Conservation (phyloP, 2,797 vertebrate genomes). For the Falco columbarius region DNA sequence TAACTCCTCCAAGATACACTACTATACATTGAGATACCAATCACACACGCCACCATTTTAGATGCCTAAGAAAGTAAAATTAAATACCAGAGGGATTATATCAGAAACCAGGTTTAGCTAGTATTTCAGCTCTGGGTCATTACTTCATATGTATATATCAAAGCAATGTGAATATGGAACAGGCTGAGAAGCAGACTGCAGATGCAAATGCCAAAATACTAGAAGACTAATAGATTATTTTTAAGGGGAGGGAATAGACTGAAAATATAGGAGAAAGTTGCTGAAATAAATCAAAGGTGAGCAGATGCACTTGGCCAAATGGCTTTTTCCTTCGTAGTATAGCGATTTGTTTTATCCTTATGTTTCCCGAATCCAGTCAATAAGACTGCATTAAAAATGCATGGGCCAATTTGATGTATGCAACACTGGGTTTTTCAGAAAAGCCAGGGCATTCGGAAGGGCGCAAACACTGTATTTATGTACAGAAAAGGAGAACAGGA, state of each 20-base stretch:
- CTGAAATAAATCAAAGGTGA: slow-evolving; percentile 70
- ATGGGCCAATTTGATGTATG: slow-evolving; percentile 44
- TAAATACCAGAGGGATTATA: slow-evolving; percentile 18
- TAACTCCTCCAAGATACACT: background rate
- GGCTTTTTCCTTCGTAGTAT: slow-evolving; percentile 42
- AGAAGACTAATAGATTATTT: slow-evolving; percentile 61
- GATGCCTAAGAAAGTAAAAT: slow-evolving; percentile 42
- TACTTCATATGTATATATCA: slow-evolving; percentile 55
- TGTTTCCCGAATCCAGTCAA: slow-evolving; percentile 46
- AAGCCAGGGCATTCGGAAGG: background rate
- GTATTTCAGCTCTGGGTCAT: slow-evolving; percentile 53
- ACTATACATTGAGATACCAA: background rate
- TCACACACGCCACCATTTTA: slow-evolving; percentile 29
- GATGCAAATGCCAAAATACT: slow-evolving; percentile 66
- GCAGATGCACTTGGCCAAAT: slow-evolving; percentile 65
- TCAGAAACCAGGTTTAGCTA: slow-evolving; percentile 37
- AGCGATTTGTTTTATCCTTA: slow-evolving; percentile 59
- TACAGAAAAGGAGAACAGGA: slow-evolving; percentile 5
- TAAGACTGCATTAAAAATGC: slow-evolving; percentile 69
- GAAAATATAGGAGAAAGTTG: slow-evolving; percentile 58
- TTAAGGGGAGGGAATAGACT: slow-evolving; percentile 35
- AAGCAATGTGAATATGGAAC: slow-evolving; percentile 44
- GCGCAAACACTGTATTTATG: background rate
- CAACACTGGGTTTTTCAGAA: background rate
- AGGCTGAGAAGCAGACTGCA: slow-evolving; percentile 39